Evolutionary conservation across 2,797 vertebrate species (phyloP).

Genomic region (Channa striata): DNA sequence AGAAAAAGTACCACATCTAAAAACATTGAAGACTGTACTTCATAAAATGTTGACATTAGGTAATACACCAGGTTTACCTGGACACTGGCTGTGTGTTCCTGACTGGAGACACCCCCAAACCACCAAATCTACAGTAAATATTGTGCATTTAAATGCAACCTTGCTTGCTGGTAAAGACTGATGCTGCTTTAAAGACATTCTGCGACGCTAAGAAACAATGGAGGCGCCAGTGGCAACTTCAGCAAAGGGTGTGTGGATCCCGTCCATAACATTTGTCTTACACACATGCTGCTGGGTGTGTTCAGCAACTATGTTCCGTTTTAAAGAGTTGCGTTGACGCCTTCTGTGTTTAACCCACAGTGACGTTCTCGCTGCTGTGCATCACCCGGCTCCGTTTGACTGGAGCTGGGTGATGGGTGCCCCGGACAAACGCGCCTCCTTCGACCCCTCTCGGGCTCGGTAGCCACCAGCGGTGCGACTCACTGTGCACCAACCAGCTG

Average conservation of each 20-base stretch:
- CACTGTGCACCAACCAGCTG: slow-evolving; percentile 18
- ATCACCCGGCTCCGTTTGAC: too few species aligned
- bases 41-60: background rate
- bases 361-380: too few species aligned
- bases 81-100: background rate
- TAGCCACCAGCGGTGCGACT: slow-evolving; percentile 26
- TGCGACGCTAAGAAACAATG: background rate
- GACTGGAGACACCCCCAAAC: background rate
- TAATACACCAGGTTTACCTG: background rate
- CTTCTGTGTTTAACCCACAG: background rate
- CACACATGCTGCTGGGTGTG: background rate
- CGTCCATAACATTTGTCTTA: background rate
- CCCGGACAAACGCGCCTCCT: slow-evolving; percentile 22
- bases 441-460: slow-evolving; percentile 12
- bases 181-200: background rate
- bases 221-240: background rate
- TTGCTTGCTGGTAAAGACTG: too few species aligned
- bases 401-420: slow-evolving; percentile 15
- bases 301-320: background rate
- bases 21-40: background rate
- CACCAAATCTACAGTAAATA: background rate
- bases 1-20: too few species aligned
- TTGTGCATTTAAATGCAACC: background rate
- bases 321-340: slow-evolving; percentile 2
- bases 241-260: background rate